Percentiles rank a stretch among this genome's conserved stretches.
Conservation (phyloP, 2,113 vertebrate genomes). For the Grus americana region DNA sequence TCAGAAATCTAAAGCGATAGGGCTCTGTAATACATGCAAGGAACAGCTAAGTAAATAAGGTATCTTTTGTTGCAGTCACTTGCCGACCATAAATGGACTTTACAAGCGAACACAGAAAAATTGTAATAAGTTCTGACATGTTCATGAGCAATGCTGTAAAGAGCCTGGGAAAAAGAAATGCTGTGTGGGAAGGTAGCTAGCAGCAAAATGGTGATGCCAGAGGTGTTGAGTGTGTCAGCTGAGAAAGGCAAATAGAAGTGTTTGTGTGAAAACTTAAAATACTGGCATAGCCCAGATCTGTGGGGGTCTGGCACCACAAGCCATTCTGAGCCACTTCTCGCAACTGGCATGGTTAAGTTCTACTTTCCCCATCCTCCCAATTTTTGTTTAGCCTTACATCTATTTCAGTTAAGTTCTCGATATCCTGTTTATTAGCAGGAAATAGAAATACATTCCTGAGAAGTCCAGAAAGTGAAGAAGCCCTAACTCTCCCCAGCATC, state of each 20-base stretch:
- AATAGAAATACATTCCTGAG: not conserved
- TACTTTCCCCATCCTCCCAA: not conserved
- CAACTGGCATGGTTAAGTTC: not conserved
- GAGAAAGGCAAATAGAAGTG: not conserved
- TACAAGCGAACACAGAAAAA: not conserved
- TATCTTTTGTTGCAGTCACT: conserved; percentile 5
- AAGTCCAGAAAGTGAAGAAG: not conserved
- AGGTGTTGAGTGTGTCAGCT: not conserved
- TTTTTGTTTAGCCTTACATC: not conserved
- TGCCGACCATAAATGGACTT: not conserved
- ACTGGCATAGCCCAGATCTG: not conserved
- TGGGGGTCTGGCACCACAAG: not conserved
- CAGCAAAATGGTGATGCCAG: not conserved
- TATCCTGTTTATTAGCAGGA: not conserved
- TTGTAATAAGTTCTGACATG: not conserved
- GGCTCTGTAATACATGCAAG: not conserved
- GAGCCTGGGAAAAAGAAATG: not conserved
- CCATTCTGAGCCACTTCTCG: not conserved
- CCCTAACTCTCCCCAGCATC: not conserved
- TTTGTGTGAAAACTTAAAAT: not conserved
- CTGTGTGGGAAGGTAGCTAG: not conserved
- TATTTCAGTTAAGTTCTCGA: not conserved
- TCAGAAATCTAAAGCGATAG: not conserved
- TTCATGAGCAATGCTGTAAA: conserved; percentile 11
- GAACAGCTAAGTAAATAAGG: conserved; percentile 16